Conservation (phyloP, 2,888 invertebrate genomes). For the Sarcophaga rosellei region DNA sequence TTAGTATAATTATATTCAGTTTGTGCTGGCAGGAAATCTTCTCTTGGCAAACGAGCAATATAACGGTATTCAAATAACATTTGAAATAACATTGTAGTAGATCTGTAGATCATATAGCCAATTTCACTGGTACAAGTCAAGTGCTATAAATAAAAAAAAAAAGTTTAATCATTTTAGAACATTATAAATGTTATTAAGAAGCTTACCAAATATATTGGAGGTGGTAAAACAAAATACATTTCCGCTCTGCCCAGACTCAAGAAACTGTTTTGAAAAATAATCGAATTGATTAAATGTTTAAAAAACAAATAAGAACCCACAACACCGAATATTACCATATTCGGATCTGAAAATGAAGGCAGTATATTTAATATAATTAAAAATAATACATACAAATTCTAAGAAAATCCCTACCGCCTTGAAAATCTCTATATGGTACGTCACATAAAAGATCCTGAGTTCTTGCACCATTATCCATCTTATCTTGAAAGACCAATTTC, state of each 20-base stretch:
- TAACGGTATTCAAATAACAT: constrained; percentile 85
- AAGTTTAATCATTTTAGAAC: background rate
- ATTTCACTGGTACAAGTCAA: constrained; percentile 83
- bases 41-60: constrained; percentile 84
- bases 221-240: constrained; percentile 85
- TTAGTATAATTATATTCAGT: constrained; percentile 73
- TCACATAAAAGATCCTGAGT: constrained; percentile 83
- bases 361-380: constrained; percentile 7
- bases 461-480: constrained; percentile 83
- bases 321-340: constrained; percentile 84
- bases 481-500: constrained; percentile 84
- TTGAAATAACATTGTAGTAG: constrained; percentile 85
- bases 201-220: constrained; percentile 85
- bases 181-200: background rate
- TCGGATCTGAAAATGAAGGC: constrained; percentile 82
- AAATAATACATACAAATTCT: background rate
- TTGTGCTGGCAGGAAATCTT: constrained; percentile 87
- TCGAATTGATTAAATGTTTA: constrained; percentile 84
- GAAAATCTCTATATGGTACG: constrained; percentile 81
- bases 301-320: constrained; percentile 82
- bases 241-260: constrained; percentile 84
- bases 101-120: constrained; percentile 83
- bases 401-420: constrained; percentile 81
- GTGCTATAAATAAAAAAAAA: constrained; percentile 82
- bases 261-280: constrained; percentile 84